Evolutionary conservation across 2,888 invertebrate genomes (phyloP), one percentile per base, ranked within the genome.

Genomic region (Lingula anatina): DNA sequence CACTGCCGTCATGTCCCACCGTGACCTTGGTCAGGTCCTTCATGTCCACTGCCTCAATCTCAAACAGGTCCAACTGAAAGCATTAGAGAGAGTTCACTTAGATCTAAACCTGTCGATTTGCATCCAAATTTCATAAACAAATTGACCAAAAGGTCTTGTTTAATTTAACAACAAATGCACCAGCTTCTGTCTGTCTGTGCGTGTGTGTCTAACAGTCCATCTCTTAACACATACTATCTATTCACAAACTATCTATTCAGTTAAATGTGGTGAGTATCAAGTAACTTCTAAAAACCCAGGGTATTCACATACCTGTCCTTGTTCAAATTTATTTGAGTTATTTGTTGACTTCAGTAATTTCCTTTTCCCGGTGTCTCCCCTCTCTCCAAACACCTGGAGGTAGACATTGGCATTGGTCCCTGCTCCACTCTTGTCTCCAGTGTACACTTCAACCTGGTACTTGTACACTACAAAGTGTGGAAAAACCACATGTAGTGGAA

Each of bases 11-110:
- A 55, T 73, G 73, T 15, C 62, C 64, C 37, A 75, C 59, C 41
- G 58, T 59, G 36, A 75, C 60, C 50, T 66, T 61, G 25, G 28
- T 54, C 27, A 73, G 51, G 28, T 60, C 50, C 3, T 65, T 69
- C 44, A 74, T 55, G 47, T 64, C 61, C 43, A 72, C 68, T 18
- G 70, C 68, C 53, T 67, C 65, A 28, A 73, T 40, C 26, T 61
- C 56, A 56, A 71, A 73, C 36, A 63, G 36, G 46, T 71, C 70
- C 39, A 58, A 54, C 63, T 70, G 61, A 15, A 55, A 48, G 12
- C n/a, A n/a, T n/a, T n/a, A n/a, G n/a, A n/a, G n/a, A n/a, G n/a
- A n/a, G n/a, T n/a, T n/a, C n/a, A n/a, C n/a, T n/a, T n/a, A n/a
- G n/a, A n/a, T n/a, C n/a, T n/a, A n/a, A n/a, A n/a, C n/a, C n/a